Base-by-base conservation (phyloP, 2,888 invertebrate genomes). In the Cistogaster globosa region DNA sequence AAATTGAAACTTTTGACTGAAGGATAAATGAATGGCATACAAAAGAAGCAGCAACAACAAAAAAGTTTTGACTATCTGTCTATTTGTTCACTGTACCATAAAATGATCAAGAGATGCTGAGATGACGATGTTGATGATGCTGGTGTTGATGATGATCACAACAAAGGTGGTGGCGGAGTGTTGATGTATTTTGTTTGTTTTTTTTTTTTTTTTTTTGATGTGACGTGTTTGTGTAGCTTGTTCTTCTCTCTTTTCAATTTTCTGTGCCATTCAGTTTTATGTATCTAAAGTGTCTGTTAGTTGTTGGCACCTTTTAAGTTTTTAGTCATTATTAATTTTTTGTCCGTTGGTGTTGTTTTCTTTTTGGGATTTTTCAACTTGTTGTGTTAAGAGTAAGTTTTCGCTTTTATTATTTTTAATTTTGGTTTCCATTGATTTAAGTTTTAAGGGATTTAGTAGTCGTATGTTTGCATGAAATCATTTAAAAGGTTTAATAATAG, bases 1-100 rank as follows among this genome's bases (percentile, higher is more conserved):
- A 85, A 85, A 85, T 81, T 85, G 77, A 85, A 85, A 85, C 84
- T 81, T 81, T 81, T 76, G 84, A 81, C 81, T 84, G 84, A 84
- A 84, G 84, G 81, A 80, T 81, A 77, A 80, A 81, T 84, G 77
- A 84, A 76, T 84, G 84, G 82, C 79, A 76, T 62, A 76, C 18
- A 74, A 79, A 76, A 42, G 38, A 38, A 68, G 22, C 22, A 72
- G 26, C n/a, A 57, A 65, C 16, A 76, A 69, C 20, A 79, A 74
- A 45, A 71, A 72, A 84, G 80, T 76, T 84, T 84, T 80, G 76
- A 84, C 80, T 84, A 75, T 67, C 69, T 75, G 76, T 80, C 76
- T 77, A 72, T 81, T 71, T 81, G 79, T 78, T 69, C 79, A 75
- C 69, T 69, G 63, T 75, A 69, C 48, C 78, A 77, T 69, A 58